Evolutionary conservation across 2,888 invertebrate species (phyloP), one percentile per base, ranked within the genome.

Genomic region (Helleia helle): DNA sequence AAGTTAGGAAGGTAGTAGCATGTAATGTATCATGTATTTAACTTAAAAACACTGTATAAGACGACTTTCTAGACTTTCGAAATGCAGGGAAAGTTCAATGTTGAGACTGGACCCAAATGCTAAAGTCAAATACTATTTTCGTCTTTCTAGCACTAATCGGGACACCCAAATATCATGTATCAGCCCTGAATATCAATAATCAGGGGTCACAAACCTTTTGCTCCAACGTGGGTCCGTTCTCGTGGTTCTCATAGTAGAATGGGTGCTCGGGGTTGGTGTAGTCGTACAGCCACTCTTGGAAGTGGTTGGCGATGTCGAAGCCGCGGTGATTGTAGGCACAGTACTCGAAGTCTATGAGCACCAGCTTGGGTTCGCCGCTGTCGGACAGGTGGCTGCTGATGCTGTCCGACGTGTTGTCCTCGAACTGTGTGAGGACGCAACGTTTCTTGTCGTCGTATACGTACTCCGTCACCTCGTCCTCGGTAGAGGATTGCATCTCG

Each of bases 221-320:
- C 48, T 93, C 90, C 46, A 88, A 74, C 2, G 88, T 90, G 0
- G 98, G 96, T 60, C 90, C 92, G 49, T 90, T 87, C 4, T 89
- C 88, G 1, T 81, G 81, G 38, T 87, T 79, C 50, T 92, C 91
- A 44, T 80, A 86, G 72, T 91, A 97, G 71, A 91, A 93, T 0
- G 97, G 97, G 54, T 89, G 87, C 22, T 90, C 86, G 0, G 90
- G 87, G 43, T 90, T 89, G 1, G 92, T 94, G 70, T 97, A 97
- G 63, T 97, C 95, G 63, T 94, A 94, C 1, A 89, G 89, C 95
- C 96, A 95, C 69, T 97, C 97, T 48, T 94, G 87, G 68, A 97
- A 96, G 62, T 97, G 97, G 73, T 97, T 97, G 2, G 97, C 97
- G 37, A 97, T 83, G 71, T 97, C 97, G 71, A 96, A 97, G 0